These are phyloP conservation scores for Cheilosia vernalis DNA, from an alignment of 2,888 invertebrate species.

Conservation along the genomic window DNA sequence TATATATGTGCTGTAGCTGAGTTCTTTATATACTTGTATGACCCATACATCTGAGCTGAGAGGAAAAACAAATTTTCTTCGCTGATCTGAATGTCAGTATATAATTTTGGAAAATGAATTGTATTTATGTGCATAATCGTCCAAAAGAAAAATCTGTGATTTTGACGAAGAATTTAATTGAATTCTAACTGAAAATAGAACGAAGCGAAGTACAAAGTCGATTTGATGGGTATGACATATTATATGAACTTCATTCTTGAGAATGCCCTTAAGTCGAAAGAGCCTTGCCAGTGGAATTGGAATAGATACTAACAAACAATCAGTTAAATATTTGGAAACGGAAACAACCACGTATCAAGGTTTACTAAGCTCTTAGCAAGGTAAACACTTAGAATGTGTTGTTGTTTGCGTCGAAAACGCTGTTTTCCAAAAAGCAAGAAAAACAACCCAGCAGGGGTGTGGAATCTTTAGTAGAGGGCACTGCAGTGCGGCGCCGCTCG, in stretches of 20 bases:
- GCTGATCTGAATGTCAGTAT: conserved; percentile 32
- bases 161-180: conserved; percentile 67
- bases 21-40: conserved; percentile 44
- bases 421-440: conserved; percentile 39
- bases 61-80: conserved; percentile 47
- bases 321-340: not conserved
- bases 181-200: conserved; percentile 71
- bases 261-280: conserved; percentile 35
- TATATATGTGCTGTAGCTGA: conserved; percentile 1
- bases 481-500: conserved; percentile 21
- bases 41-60: conserved; percentile 27
- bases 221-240: conserved; percentile 2
- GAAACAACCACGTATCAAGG: conserved; percentile 28
- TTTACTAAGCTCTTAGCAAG: conserved; percentile 10
- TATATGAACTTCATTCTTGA: not conserved
- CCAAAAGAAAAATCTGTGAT: conserved; percentile 45
- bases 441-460: conserved; percentile 18
- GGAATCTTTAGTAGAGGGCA: conserved; percentile 43
- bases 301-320: not conserved
- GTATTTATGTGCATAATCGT: conserved; percentile 37
- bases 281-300: not conserved
- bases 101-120: conserved; percentile 71
- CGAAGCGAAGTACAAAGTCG: conserved; percentile 11
- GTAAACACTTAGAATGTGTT: conserved; percentile 38
- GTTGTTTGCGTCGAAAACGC: conserved; percentile 35